Percentiles rank a stretch among this genome's conserved stretches.
Evolutionary conservation across 2,113 vertebrate species (phyloP).

Genomic region (Daboia siamensis): DNA sequence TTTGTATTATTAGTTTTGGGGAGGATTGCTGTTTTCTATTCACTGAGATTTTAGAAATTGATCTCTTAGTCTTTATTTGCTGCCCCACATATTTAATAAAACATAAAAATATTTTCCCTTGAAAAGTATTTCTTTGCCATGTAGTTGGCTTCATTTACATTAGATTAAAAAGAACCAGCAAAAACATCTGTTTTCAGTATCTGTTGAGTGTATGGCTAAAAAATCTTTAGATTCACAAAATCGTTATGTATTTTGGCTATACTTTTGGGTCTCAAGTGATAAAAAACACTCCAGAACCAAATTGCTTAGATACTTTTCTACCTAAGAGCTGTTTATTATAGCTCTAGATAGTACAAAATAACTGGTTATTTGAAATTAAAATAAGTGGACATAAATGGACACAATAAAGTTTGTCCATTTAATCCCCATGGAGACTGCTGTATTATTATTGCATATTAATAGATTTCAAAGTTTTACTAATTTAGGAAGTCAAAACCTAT

Average conservation of each 20-base stretch:
- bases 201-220: neutral
- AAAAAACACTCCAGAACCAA: rapidly evolving
- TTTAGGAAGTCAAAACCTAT: neutral
- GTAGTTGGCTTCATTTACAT: constrained; percentile 38
- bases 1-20: neutral
- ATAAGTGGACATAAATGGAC: neutral
- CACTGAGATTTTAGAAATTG: constrained; percentile 1
- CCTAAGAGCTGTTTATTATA: neutral
- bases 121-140: constrained; percentile 45
- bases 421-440: rapidly evolving
- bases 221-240: constrained; percentile 51
- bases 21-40: neutral
- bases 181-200: constrained; percentile 61
- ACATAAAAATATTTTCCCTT: constrained; percentile 53
- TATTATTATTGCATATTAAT: neutral
- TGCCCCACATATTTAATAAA: constrained; percentile 50
- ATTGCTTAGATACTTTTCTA: neutral
- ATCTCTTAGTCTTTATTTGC: constrained; percentile 46
- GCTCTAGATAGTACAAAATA: neutral
- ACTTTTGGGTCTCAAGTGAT: constrained; percentile 1
- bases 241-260: constrained; percentile 33
- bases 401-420: neutral
- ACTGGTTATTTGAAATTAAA: constrained; percentile 1
- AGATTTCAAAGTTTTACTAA: neutral
- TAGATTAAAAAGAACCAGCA: constrained; percentile 51